phyloP scores from a whole-genome alignment of 1,140 invertebrate genomes.

The Alviniconcha marisindica region DNA sequence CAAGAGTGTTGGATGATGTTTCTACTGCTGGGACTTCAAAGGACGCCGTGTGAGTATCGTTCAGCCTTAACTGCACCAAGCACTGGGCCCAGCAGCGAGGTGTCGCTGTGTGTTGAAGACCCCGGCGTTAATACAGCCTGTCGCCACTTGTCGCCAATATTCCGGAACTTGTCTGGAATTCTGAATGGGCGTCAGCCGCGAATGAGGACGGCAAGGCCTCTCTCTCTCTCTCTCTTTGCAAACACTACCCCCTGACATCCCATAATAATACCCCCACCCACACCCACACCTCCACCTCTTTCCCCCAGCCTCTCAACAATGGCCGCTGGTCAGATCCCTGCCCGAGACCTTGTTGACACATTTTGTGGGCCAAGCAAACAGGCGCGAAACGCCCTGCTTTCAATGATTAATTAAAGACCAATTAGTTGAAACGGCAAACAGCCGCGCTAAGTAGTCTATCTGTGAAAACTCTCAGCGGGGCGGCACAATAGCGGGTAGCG shows the following conservation, averaged over 20 bases:
- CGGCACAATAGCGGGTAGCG: background rate
- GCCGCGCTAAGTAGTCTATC: constrained; percentile 27
- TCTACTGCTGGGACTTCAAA: too few relatives aligned
- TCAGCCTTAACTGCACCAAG: too few relatives aligned
- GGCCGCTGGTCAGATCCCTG: background rate
- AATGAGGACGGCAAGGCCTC: background rate
- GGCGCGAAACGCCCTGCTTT: constrained; percentile 17
- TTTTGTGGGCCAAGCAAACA: constrained; percentile 27
- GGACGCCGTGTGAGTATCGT: too few relatives aligned
- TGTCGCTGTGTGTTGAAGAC: too few relatives aligned
- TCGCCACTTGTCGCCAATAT: background rate
- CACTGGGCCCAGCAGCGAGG: too few relatives aligned
- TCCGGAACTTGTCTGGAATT: constrained; percentile 8
- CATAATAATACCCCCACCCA: background rate
- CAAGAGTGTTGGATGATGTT: too few relatives aligned
- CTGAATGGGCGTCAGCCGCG: background rate
- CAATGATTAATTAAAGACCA: constrained; percentile 38
- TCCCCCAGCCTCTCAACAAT: background rate
- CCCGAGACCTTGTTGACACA: constrained; percentile 27
- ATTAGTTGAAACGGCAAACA: constrained; percentile 35
- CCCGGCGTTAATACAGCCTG: background rate
- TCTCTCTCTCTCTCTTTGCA: background rate
- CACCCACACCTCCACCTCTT: background rate
- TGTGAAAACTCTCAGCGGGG: background rate
- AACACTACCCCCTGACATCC: background rate